Conservation (phyloP, 2,888 invertebrate species). For the Drosophila histrio region DNA sequence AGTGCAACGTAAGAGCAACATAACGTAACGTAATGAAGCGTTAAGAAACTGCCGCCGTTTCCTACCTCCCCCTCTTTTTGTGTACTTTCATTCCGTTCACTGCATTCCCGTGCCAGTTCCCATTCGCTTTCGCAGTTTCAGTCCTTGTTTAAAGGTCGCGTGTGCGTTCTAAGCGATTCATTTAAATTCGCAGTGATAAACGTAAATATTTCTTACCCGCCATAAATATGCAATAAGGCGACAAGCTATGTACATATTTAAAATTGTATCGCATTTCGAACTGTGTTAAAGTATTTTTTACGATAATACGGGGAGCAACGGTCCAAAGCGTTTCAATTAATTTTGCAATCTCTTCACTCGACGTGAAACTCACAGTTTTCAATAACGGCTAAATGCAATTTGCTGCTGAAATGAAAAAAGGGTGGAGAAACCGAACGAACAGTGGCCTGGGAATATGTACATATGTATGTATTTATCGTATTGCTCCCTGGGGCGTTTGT, state of each 20-base stretch:
- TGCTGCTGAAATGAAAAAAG: conserved; percentile 43
- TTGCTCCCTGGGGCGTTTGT: conserved; percentile 43
- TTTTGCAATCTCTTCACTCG: conserved; percentile 59
- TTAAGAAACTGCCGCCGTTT: background rate
- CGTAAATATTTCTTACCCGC: conserved; percentile 12
- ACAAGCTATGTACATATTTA: conserved; percentile 22
- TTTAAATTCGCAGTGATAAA: conserved; percentile 18
- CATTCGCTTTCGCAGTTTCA: background rate
- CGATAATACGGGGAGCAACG: conserved; percentile 5
- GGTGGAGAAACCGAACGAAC: conserved; percentile 19
- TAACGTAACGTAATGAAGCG: conserved; percentile 31
- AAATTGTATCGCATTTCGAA: background rate
- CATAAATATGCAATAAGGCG: conserved; percentile 31
- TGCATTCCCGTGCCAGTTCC: background rate
- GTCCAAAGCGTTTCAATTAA: conserved; percentile 61
- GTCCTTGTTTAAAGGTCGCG: conserved; percentile 13
- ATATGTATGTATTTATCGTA: conserved; percentile 6
- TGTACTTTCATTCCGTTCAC: background rate
- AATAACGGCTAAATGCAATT: conserved; percentile 72
- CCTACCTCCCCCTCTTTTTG: background rate
- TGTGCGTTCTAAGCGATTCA: background rate
- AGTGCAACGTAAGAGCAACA: conserved; percentile 26
- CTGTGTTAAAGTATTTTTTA: conserved; percentile 4
- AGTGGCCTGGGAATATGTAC: conserved; percentile 6
- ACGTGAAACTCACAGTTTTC: conserved; percentile 57